Percentiles rank a stretch among this genome's conserved stretches.
These are phyloP conservation scores for Hypsopygia costalis DNA, from an alignment of 2,888 invertebrate species.

Conservation along the genomic window DNA sequence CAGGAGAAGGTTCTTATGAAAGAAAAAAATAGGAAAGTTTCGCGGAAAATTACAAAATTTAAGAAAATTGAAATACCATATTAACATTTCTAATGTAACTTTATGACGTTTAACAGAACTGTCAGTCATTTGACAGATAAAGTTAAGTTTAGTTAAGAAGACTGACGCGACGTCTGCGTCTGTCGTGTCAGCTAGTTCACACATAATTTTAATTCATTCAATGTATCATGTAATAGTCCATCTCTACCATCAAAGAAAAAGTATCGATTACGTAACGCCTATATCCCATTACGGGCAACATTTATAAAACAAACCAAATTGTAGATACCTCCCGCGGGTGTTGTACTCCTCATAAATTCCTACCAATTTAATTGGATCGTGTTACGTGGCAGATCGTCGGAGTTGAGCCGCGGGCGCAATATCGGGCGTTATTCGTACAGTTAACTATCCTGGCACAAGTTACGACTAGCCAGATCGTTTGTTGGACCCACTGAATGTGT, in stretches of 20 bases:
- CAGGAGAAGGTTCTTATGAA: too few relatives aligned
- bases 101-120: too few relatives aligned
- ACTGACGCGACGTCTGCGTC: too few relatives aligned
- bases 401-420: conserved; percentile 48
- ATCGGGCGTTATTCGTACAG: conserved; percentile 57
- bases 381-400: conserved; percentile 58
- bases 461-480: conserved; percentile 48
- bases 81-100: too few relatives aligned
- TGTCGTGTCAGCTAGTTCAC: too few relatives aligned
- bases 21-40: too few relatives aligned
- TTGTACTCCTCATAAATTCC: conserved; percentile 53
- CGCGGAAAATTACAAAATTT: too few relatives aligned
- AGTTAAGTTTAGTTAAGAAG: too few relatives aligned
- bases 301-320: conserved; percentile 44
- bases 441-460: conserved; percentile 58
- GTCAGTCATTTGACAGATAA: too few relatives aligned
- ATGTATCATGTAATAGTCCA: neutral
- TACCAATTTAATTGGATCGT: conserved; percentile 65
- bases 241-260: conserved; percentile 14
- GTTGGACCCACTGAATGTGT: conserved; percentile 26
- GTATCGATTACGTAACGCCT: conserved; percentile 28
- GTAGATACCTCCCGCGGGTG: conserved; percentile 42
- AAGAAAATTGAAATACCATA: too few relatives aligned
- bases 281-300: conserved; percentile 24
- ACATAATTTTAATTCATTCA: neutral